Percentiles rank a stretch among this genome's conserved stretches.
These are phyloP conservation scores for Pollenia griseotomentosa DNA, from an alignment of 2,888 invertebrate genomes.

Conservation along the genomic window DNA sequence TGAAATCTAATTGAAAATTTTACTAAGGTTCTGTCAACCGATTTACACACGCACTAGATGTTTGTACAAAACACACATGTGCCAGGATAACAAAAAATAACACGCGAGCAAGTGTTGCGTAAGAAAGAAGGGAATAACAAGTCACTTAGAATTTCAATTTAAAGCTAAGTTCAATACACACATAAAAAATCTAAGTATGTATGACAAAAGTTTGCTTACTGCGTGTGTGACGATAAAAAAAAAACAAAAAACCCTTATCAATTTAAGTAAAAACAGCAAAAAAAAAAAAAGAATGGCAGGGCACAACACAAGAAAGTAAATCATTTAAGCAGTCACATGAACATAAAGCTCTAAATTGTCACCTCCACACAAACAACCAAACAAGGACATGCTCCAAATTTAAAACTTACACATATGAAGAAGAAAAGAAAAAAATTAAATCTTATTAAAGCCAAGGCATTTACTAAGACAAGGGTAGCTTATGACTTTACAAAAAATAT, in stretches of 20 bases:
- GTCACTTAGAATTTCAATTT: constrained; percentile 82
- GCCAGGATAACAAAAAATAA: constrained; percentile 65
- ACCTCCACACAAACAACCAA: constrained; percentile 50
- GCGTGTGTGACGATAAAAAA: constrained; percentile 51
- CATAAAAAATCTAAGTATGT: constrained; percentile 69
- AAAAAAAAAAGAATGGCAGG: not conserved
- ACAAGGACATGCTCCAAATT: constrained; percentile 6
- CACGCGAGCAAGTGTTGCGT: constrained; percentile 47
- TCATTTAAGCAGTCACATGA: constrained; percentile 69
- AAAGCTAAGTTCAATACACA: constrained; percentile 65
- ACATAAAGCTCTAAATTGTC: constrained; percentile 67
- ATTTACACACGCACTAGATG: constrained; percentile 63
- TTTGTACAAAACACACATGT: constrained; percentile 60
- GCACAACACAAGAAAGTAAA: constrained; percentile 64
- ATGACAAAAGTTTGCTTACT: constrained; percentile 53
- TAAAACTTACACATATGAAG: constrained; percentile 26
- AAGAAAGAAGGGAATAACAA: constrained; percentile 77
- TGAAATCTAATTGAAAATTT: constrained; percentile 66
- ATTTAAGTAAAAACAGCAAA: constrained; percentile 45
- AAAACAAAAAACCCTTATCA: constrained; percentile 80
- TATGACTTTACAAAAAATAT: constrained; percentile 34
- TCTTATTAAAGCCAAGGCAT: constrained; percentile 67
- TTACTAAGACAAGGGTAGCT: constrained; percentile 57
- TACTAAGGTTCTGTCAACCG: constrained; percentile 56
- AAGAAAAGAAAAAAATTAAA: constrained; percentile 63